These are phyloP conservation scores for Patella ulyssiponensis DNA, from an alignment of 2,888 invertebrate species.

Conservation along the genomic window DNA sequence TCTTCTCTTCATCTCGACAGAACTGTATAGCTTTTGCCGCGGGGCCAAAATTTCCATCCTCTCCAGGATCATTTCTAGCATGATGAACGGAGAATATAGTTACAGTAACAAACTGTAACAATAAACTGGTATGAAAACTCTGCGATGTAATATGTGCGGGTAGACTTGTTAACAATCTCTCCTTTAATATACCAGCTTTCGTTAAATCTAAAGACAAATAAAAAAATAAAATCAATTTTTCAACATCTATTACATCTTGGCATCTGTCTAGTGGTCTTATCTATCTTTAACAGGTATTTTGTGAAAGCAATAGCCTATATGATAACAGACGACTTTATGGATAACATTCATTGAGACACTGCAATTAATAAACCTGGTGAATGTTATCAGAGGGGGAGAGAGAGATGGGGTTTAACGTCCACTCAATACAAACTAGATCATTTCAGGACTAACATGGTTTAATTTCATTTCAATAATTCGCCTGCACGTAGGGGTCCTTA, in stretches of 20 bases:
- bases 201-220: slow-evolving; percentile 74
- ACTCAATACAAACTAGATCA: no score
- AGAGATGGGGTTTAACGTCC: no score
- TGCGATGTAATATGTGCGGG: slow-evolving; percentile 85
- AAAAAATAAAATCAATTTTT: neutral
- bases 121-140: slow-evolving; percentile 82
- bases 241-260: neutral
- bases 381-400: no score
- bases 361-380: no score
- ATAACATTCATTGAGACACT: no score
- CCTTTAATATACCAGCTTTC: slow-evolving; percentile 78
- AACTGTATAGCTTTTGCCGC: slow-evolving; percentile 59
- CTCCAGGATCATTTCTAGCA: slow-evolving; percentile 46
- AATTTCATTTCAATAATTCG: no score
- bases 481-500: no score
- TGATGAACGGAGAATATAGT: slow-evolving; percentile 80
- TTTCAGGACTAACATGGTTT: no score
- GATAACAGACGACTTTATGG: no score
- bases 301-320: no score
- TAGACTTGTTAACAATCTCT: slow-evolving; percentile 80
- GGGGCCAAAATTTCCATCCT: slow-evolving; percentile 23
- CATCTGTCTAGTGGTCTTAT: neutral
- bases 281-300: no score
- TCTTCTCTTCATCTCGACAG: slow-evolving; percentile 77
- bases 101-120: slow-evolving; percentile 85